Conservation (phyloP, 1,140 invertebrate species). For the Heterodera schachtii region DNA sequence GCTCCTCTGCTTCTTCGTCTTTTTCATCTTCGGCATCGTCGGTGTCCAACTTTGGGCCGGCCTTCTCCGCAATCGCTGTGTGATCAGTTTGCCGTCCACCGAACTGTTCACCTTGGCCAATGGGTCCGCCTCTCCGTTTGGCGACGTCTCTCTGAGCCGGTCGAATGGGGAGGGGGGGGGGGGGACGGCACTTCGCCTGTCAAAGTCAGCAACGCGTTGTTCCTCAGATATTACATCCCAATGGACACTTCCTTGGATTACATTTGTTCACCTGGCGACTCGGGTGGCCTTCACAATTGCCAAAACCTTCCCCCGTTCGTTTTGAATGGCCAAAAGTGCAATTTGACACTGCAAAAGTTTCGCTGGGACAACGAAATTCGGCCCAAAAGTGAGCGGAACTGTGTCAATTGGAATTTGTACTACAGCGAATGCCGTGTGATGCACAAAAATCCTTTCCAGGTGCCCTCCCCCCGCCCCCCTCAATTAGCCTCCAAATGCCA, state of each 20-base stretch:
- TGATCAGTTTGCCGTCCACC: conserved; percentile 59
- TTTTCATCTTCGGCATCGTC: conserved; percentile 99
- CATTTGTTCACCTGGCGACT: conserved; percentile 89
- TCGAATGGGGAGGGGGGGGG: conserved; percentile 2
- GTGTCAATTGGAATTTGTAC: conserved; percentile 99
- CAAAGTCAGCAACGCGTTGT: background rate
- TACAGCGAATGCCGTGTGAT: conserved; percentile 87
- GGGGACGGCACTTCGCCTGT: background rate
- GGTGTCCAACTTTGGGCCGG: conserved; percentile 99
- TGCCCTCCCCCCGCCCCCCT: background rate
- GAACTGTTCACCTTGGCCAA: conserved; percentile 48
- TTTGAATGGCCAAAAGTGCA: conserved; percentile 73
- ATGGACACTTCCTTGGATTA: conserved; percentile 85
- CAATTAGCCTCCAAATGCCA: background rate
- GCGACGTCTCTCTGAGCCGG: conserved; percentile 59
- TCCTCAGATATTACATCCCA: conserved; percentile 68
- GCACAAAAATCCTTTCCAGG: conserved; percentile 89
- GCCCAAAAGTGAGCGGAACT: conserved; percentile 66
- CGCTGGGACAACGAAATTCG: conserved; percentile 50
- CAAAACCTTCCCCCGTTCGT: conserved; percentile 80
- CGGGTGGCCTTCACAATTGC: conserved; percentile 92
- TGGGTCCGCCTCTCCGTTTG: conserved; percentile 45
- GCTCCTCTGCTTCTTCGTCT: conserved; percentile 97
- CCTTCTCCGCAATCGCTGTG: conserved; percentile 70
- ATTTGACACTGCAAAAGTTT: conserved; percentile 61